Conservation (phyloP, 2,797 vertebrate genomes). For the Myotis myotis region DNA sequence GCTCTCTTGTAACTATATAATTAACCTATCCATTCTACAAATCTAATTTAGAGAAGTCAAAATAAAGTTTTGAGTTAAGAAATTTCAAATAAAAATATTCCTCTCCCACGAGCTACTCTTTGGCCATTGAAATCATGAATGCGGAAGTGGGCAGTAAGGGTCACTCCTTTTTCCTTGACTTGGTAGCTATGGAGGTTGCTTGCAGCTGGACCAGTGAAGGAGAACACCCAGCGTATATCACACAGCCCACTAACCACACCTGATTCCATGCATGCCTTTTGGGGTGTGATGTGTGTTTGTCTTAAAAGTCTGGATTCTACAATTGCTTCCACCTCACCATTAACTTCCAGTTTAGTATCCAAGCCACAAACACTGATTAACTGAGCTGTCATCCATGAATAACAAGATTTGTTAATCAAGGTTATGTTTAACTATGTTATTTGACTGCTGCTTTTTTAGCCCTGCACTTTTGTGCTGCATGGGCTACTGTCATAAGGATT, state of each 20-base stretch:
- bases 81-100: background rate
- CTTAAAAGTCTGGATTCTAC: slow-evolving; percentile 77
- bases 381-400: slow-evolving; percentile 90
- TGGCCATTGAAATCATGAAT: slow-evolving; percentile 37
- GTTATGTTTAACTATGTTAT: slow-evolving; percentile 85
- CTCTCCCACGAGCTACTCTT: background rate
- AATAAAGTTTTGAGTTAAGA: slow-evolving; percentile 9
- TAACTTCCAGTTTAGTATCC: slow-evolving; percentile 81
- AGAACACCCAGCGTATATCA: slow-evolving; percentile 68
- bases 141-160: slow-evolving; percentile 38
- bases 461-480: slow-evolving; percentile 32
- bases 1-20: background rate
- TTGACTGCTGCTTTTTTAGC: slow-evolving; percentile 66
- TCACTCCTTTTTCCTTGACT: background rate
- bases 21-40: background rate
- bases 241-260: slow-evolving; percentile 9
- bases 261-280: slow-evolving; percentile 70
- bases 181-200: slow-evolving; percentile 42
- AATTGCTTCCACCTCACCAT: slow-evolving; percentile 74
- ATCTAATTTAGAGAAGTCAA: slow-evolving; percentile 5
- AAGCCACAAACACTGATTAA: slow-evolving; percentile 91
- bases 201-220: slow-evolving; percentile 71
- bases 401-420: slow-evolving; percentile 88
- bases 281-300: slow-evolving; percentile 70
- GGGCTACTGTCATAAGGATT: background rate